A percentile compares a stretch with the other conserved stretches of the same genome.
Evolutionary conservation across 1,140 invertebrate species (phyloP).

Genomic region (Carcinoscorpius rotundicauda): DNA sequence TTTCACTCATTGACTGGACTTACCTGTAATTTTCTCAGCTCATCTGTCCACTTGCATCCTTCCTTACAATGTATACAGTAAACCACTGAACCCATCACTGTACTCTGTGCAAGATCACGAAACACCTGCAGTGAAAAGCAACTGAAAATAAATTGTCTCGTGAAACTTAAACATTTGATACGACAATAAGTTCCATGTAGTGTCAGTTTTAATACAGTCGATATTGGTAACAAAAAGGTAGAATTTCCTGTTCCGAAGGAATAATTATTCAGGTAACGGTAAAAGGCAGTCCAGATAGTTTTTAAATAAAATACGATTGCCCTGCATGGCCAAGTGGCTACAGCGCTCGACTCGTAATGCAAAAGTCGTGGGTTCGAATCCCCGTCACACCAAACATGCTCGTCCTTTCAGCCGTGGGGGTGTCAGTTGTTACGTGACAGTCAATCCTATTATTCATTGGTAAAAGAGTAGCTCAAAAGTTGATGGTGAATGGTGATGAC

Average conservation of each 20-base stretch:
- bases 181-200: background rate
- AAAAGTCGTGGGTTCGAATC: too few species aligned
- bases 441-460: too few species aligned
- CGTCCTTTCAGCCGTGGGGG: too few species aligned
- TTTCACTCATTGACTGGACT: conserved; percentile 4
- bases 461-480: too few species aligned
- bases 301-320: background rate
- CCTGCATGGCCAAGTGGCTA: too few species aligned
- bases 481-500: too few species aligned
- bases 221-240: background rate
- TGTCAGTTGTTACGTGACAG: too few species aligned
- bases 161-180: background rate
- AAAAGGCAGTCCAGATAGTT: background rate
- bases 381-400: too few species aligned
- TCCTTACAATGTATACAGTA: conserved; percentile 88
- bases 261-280: background rate
- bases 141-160: background rate
- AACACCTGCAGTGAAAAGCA: conserved; percentile 29
- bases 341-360: too few species aligned
- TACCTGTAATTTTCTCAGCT: conserved; percentile 78
- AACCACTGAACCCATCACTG: conserved; percentile 80
- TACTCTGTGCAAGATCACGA: conserved; percentile 54
- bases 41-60: conserved; percentile 87
- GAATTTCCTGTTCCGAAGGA: too few species aligned
- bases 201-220: background rate